A percentile compares a stretch with the other conserved stretches of the same genome.
Conservation (phyloP, 2,797 vertebrate genomes). For the Harpagifer antarcticus region DNA sequence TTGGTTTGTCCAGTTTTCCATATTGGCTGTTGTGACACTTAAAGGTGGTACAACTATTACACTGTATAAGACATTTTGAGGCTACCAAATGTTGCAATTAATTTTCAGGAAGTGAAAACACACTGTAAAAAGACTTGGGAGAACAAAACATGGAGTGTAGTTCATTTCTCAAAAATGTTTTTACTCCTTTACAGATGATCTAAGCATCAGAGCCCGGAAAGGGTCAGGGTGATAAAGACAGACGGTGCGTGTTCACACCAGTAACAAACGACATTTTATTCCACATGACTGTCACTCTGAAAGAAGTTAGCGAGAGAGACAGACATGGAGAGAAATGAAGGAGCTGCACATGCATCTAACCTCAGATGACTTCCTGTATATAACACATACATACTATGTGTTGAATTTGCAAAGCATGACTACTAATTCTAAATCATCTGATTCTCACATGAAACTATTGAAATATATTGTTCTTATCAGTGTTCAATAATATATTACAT, state of each 20-base stretch:
- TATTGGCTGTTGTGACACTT: too few relatives aligned
- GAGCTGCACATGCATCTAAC: not conserved
- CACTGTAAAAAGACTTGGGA: too few relatives aligned
- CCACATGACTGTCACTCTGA: not conserved
- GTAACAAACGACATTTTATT: not conserved
- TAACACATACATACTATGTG: constrained; percentile 6
- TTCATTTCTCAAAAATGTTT: too few relatives aligned
- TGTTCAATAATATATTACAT: not conserved
- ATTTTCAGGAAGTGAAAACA: too few relatives aligned
- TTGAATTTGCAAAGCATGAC: constrained; percentile 7
- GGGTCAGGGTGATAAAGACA: not conserved
- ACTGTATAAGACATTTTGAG: too few relatives aligned
- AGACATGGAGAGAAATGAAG: constrained; percentile 5
- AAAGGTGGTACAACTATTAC: too few relatives aligned
- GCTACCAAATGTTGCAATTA: too few relatives aligned
- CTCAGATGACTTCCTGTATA: constrained; percentile 26
- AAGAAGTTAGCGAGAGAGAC: not conserved
- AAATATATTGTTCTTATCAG: not conserved
- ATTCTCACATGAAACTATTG: not conserved
- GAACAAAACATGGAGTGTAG: too few relatives aligned
- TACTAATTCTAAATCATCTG: not conserved
- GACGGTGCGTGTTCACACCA: not conserved
- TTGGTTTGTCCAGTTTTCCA: too few relatives aligned
- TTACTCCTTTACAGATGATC: not conserved
- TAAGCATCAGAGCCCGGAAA: not conserved